Percentiles rank a stretch among this genome's conserved stretches.
Evolutionary conservation across 2,888 invertebrate species (phyloP).

Genomic region (Muschampia plurimacula): DNA sequence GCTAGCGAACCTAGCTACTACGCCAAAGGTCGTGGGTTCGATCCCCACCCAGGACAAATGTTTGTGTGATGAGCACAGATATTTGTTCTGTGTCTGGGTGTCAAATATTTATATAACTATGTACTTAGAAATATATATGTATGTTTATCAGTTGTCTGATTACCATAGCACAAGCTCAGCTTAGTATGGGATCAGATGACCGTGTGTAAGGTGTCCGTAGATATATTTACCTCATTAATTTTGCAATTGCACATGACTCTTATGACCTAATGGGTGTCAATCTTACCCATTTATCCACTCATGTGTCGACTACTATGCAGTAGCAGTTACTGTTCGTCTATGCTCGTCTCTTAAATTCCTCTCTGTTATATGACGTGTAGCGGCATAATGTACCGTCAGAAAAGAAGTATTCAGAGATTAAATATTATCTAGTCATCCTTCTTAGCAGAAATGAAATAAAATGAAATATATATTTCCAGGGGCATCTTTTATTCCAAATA

Average conservation of each 20-base stretch:
- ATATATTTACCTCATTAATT: not conserved
- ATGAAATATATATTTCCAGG: conserved; percentile 17
- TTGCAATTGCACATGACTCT: not conserved
- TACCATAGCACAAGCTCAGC: no score
- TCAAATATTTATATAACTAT: no score
- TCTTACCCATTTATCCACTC: not conserved
- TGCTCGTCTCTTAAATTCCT: not conserved
- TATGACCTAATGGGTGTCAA: not conserved
- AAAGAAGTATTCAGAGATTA: conserved; percentile 4
- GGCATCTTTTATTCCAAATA: conserved; percentile 31
- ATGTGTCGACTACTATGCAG: not conserved
- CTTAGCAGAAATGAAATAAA: conserved; percentile 18
- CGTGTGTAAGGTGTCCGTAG: no score
- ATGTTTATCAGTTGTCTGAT: no score
- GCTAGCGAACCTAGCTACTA: no score
- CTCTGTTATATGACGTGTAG: not conserved
- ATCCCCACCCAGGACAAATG: no score
- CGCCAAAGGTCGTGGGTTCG: no score
- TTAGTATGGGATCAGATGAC: no score
- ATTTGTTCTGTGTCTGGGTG: no score
- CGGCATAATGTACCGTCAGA: conserved; percentile 5
- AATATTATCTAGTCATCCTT: not conserved
- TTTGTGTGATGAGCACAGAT: no score
- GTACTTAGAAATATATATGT: no score
- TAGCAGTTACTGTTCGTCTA: not conserved